phyloP scores from a whole-genome alignment of 2,888 invertebrate species.

The Eupithecia centaureata region DNA sequence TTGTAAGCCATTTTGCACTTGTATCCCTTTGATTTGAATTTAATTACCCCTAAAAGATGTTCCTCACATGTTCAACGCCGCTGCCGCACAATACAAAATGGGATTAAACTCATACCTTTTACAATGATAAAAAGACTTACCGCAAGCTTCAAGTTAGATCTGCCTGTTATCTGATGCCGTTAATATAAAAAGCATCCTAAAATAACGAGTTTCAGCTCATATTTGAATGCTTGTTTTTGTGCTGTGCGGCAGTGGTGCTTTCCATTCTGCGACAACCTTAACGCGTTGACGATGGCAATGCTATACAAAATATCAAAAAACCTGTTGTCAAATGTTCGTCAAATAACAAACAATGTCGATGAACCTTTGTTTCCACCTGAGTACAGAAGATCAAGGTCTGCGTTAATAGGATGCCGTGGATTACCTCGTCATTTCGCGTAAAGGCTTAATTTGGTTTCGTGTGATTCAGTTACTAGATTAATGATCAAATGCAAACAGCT shows the following conservation, averaged over 20 bases:
- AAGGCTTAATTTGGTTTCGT: constrained; percentile 24
- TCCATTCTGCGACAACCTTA: no score
- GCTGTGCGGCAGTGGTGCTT: no score
- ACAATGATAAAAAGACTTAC: no score
- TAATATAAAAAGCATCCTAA: no score
- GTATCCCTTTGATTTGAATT: neutral
- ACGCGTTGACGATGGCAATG: no score
- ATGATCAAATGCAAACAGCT: neutral
- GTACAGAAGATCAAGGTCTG: constrained; percentile 32
- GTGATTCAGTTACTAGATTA: neutral
- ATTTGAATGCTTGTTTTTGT: neutral
- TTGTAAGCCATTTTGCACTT: neutral
- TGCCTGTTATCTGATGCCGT: no score
- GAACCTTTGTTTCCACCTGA: constrained; percentile 33
- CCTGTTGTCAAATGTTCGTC: constrained; percentile 2
- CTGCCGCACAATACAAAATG: no score
- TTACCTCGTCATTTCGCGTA: constrained; percentile 32
- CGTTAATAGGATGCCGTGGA: constrained; percentile 40
- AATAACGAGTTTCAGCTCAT: no score
- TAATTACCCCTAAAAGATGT: neutral
- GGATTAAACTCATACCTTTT: no score
- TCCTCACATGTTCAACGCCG: no score
- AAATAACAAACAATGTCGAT: constrained; percentile 27
- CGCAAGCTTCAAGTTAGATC: no score
- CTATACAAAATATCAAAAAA: neutral